Evolutionary conservation across 2,797 vertebrate species (phyloP).

Genomic region (Tragopan temminckii): DNA sequence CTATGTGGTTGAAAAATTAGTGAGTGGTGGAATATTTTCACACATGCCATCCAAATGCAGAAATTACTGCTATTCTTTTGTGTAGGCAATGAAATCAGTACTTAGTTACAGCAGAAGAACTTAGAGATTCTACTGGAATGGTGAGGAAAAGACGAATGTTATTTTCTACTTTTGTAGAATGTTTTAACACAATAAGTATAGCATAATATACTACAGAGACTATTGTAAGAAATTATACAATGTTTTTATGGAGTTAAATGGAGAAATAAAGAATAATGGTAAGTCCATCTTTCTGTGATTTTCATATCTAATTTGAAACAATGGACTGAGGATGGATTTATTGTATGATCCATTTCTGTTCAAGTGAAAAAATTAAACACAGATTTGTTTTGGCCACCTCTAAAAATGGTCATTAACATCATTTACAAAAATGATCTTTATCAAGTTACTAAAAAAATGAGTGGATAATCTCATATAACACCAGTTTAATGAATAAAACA

Average conservation of each 20-base stretch:
- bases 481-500: background rate
- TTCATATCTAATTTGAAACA: background rate
- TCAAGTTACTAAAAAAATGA: background rate
- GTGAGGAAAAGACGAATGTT: background rate
- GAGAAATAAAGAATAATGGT: background rate
- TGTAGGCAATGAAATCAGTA: background rate
- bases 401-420: background rate
- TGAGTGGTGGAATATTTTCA: background rate
- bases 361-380: background rate
- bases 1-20: background rate
- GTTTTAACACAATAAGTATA: background rate
- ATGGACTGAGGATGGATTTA: background rate
- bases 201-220: too few relatives aligned
- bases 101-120: background rate
- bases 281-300: background rate
- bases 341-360: background rate
- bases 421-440: background rate
- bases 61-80: background rate
- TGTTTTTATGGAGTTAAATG: background rate
- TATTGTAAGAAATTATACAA: background rate
- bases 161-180: background rate
- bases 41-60: fast-evolving
- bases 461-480: background rate
- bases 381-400: fast-evolving
- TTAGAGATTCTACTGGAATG: background rate